Percentiles rank a stretch among this genome's conserved stretches.
These are phyloP conservation scores for Umimayanthus chanpuru DNA, from an alignment of 92 coral and sea anemone species.

Conservation along the genomic window DNA sequence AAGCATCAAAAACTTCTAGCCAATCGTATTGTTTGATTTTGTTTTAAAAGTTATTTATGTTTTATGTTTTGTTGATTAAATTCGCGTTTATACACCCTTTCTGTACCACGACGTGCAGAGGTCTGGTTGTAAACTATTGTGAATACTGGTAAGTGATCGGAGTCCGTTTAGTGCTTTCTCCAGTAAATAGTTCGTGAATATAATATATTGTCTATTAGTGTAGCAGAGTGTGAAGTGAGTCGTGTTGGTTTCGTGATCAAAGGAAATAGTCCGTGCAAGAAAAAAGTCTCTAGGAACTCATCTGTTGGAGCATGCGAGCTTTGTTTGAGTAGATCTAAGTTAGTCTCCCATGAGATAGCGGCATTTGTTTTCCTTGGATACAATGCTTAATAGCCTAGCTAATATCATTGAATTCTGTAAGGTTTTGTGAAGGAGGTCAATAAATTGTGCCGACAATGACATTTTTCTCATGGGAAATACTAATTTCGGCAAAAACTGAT, in stretches of 20 bases:
- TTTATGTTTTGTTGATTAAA: no score
- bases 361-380: conserved; percentile 48
- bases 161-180: conserved; percentile 33
- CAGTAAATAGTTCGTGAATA: no score
- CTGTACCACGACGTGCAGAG: no score
- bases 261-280: conserved; percentile 13
- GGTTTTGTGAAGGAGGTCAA: conserved; percentile 45
- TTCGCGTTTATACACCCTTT: no score
- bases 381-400: conserved; percentile 1
- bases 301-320: conserved; percentile 41
- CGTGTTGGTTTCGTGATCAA: conserved; percentile 51
- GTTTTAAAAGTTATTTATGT: no score
- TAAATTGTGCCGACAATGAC: conserved; percentile 42
- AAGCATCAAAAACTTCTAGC: no score
- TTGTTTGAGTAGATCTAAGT: conserved; percentile 35
- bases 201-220: conserved; percentile 59
- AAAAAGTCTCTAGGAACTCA: conserved; percentile 50
- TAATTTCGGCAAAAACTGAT: conserved; percentile 39
- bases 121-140: no score
- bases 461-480: conserved; percentile 29
- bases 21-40: no score
- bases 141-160: conserved; percentile 52
- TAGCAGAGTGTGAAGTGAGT: conserved; percentile 60
- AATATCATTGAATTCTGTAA: conserved; percentile 15
- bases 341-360: conserved; percentile 45